Conservation (phyloP, 2,797 vertebrate genomes). For the Spinibarbus caldwelli region DNA sequence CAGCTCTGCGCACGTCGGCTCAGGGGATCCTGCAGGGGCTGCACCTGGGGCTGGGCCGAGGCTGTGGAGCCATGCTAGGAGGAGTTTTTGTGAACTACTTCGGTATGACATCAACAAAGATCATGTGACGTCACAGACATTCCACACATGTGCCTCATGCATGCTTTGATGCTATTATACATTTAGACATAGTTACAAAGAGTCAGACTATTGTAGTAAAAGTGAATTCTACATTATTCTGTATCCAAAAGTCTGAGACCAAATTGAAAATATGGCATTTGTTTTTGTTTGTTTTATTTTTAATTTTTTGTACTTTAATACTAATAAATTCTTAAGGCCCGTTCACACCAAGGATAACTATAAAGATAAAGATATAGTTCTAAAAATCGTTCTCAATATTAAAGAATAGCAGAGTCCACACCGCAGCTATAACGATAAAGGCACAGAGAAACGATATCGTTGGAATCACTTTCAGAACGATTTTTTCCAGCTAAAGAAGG, state of each 20-base stretch:
- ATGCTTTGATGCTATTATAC: background rate
- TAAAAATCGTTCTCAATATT: no score
- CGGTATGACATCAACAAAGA: constrained; percentile 76
- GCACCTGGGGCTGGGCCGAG: constrained; percentile 93
- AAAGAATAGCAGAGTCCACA: no score
- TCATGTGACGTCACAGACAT: background rate
- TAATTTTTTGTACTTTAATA: no score
- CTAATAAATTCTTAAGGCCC: background rate
- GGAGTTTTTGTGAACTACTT: constrained; percentile 94
- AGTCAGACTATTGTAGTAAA: background rate
- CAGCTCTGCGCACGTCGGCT: constrained; percentile 90
- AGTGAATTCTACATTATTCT: background rate
- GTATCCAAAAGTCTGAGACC: background rate
- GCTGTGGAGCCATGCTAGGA: constrained; percentile 96
- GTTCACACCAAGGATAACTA: no score
- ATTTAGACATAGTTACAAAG: background rate
- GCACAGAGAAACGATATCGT: no score
- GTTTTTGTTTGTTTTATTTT: background rate
- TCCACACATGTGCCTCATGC: background rate
- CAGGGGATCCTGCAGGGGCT: constrained; percentile 98
- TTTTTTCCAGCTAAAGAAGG: no score
- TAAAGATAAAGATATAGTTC: no score
- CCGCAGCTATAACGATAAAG: no score
- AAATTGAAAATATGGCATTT: background rate
- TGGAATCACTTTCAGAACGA: no score